Base-by-base conservation (phyloP, 1,140 invertebrate species). In the Nylanderia fulva region DNA sequence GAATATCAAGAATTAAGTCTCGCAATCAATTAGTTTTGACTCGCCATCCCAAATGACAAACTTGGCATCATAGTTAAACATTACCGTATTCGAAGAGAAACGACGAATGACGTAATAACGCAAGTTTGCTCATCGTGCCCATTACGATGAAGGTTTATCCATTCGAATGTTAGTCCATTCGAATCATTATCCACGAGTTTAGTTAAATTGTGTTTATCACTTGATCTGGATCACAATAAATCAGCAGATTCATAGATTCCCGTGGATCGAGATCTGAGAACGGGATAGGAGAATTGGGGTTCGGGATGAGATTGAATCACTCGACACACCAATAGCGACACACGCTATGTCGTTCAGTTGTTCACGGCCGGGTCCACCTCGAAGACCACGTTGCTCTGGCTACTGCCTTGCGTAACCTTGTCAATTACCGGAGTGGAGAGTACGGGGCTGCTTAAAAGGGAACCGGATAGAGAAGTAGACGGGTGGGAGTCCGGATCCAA, bases 371-470 rank as follows among this genome's bases (percentile, higher is more conserved):
- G 85, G 75, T 86, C 85, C 85, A 88, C 85, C 85, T 85, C 85
- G 69, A 69, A 36, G 64, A 77, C 68, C 87, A 82, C 77, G 77
- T 82, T 82, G 77, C 64, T n/a, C n/a, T 82, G n/a, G 45, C 79
- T 52, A 83, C 79, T 85, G 85, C 69, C 68, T 82, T 80, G 77
- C 58, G 84, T 85, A 85, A 88, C 85, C 69, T 90, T 88, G 85
- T 75, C 85, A 85, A 88, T 80, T 80, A 85, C 84, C 79, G 79
- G 76, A 56, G 63, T 72, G 77, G 85, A 85, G 86, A 84, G 61
- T 80, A 74, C 86, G 85, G 85, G 86, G 88, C 80, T 85, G 76
- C 84, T 83, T 86, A 74, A 75, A 85, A 64, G 84, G 76, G 85
- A 88, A 90, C 27, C 21, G 56, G 39, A n/a, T n/a, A 56, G 83